Conservation (phyloP, 2,888 invertebrate species). For the Dynastes hyllus region DNA sequence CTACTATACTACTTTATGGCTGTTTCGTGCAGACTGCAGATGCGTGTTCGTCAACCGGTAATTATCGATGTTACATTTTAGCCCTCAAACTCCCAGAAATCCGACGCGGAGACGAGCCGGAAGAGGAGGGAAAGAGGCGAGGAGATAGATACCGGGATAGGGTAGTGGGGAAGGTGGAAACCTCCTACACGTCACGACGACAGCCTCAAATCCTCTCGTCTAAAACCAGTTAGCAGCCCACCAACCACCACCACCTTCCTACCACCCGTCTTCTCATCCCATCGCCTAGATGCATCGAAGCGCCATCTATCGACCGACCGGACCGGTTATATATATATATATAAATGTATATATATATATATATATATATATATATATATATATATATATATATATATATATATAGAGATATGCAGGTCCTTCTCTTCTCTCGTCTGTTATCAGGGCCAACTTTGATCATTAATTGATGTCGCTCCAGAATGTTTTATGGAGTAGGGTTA, state of each 20-base stretch:
- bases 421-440: conserved; percentile 58
- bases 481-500: conserved; percentile 60
- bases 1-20: background rate
- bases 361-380: no score
- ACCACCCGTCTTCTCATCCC: background rate
- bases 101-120: background rate
- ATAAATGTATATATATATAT: no score
- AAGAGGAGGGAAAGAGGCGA: background rate
- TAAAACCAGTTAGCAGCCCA: conserved; percentile 1
- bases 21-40: conserved; percentile 59
- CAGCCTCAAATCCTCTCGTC: conserved; percentile 44
- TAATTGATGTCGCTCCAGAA: conserved; percentile 62
- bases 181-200: conserved; percentile 1
- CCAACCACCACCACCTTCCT: background rate
- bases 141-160: conserved; percentile 1
- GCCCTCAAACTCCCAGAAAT: conserved; percentile 41
- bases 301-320: conserved; percentile 27
- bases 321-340: background rate
- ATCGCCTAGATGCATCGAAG: conserved; percentile 2
- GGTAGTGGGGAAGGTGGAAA: conserved; percentile 20
- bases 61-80: conserved; percentile 61
- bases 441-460: conserved; percentile 63
- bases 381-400: background rate
- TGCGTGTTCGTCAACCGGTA: conserved; percentile 60
- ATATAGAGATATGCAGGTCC: conserved; percentile 43